A percentile compares a stretch with the other conserved stretches of the same genome.
These are phyloP conservation scores for Megalops cyprinoides DNA, from an alignment of 2,797 vertebrate genomes.

Conservation along the genomic window DNA sequence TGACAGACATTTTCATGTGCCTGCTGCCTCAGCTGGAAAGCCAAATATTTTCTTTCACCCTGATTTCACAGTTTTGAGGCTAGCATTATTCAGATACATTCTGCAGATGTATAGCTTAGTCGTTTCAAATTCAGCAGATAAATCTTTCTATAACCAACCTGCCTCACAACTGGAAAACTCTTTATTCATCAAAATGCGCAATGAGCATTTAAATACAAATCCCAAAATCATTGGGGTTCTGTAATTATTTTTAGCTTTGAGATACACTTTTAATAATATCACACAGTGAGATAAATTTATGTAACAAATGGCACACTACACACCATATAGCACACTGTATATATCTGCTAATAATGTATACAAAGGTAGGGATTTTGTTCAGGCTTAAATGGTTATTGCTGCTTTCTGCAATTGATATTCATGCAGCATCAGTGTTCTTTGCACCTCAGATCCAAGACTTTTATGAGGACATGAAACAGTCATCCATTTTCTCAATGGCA, in stretches of 20 bases:
- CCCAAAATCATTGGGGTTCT: background rate
- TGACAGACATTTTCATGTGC: background rate
- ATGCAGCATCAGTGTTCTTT: background rate
- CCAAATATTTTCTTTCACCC: constrained; percentile 5
- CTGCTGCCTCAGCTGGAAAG: background rate
- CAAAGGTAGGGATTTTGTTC: background rate
- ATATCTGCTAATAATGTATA: no score
- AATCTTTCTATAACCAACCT: background rate
- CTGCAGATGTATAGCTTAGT: background rate
- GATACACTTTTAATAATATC: constrained; percentile 3
- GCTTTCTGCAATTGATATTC: constrained; percentile 14
- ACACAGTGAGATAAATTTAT: background rate
- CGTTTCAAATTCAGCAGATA: constrained; percentile 18
- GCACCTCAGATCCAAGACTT: constrained; percentile 14
- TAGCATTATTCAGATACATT: background rate
- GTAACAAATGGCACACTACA: background rate
- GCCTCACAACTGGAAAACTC: background rate
- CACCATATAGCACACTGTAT: no score
- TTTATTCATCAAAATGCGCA: background rate
- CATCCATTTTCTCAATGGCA: background rate
- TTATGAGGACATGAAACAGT: constrained; percentile 23
- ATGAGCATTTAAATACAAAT: background rate
- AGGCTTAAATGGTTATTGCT: background rate
- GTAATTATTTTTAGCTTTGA: no score
- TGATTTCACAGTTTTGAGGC: background rate